A percentile compares a stretch with the other conserved stretches of the same genome.
These are phyloP conservation scores for Petrocephalus zakoni DNA, from an alignment of 2,113 vertebrate species.

Conservation along the genomic window DNA sequence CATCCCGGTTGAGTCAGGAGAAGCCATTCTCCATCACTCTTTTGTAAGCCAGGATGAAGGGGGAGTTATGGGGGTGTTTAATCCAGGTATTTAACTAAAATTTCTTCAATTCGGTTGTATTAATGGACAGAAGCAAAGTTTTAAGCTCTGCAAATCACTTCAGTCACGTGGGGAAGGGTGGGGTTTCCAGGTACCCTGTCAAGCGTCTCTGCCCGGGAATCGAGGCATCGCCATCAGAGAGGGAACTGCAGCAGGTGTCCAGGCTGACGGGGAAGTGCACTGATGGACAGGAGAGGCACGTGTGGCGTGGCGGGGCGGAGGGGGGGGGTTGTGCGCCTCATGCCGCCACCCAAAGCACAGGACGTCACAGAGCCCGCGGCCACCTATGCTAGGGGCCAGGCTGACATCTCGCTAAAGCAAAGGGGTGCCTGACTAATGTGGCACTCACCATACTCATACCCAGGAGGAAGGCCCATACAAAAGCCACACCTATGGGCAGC, in stretches of 20 bases:
- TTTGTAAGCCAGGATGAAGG: neutral
- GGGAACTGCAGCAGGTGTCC: too few species aligned
- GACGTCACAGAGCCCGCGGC: too few species aligned
- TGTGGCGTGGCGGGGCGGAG: too few species aligned
- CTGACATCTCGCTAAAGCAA: neutral
- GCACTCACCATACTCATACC: neutral
- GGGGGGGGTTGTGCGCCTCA: too few species aligned
- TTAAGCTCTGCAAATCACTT: neutral
- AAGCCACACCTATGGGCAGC: neutral
- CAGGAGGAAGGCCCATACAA: neutral
- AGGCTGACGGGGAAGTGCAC: too few species aligned
- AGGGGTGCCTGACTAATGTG: neutral
- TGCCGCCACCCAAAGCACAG: too few species aligned
- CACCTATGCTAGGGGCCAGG: neutral
- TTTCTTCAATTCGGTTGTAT: neutral
- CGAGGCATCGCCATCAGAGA: too few species aligned
- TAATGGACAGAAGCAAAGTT: neutral
- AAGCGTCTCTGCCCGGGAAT: too few species aligned
- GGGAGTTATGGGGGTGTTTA: neutral
- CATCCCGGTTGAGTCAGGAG: constrained; percentile 3
- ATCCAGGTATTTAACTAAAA: neutral
- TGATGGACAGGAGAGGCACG: too few species aligned
- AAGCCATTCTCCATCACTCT: neutral
- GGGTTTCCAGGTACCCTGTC: neutral
- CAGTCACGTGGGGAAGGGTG: neutral